A percentile compares a stretch with the other conserved stretches of the same genome.
Conservation (phyloP, 2,797 vertebrate species). For the Sparidentex hasta region DNA sequence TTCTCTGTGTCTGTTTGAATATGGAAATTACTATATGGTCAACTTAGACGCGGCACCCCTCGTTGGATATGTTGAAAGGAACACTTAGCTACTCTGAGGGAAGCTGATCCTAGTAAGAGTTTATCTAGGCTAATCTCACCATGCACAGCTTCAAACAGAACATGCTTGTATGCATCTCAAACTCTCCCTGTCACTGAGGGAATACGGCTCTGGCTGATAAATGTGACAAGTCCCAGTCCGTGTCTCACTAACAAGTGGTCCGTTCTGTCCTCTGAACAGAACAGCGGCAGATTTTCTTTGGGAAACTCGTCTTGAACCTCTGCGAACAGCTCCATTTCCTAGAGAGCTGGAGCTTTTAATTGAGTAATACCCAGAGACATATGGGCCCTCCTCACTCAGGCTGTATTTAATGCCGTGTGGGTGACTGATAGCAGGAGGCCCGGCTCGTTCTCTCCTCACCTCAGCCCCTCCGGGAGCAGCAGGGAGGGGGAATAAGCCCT, state of each 20-base stretch:
- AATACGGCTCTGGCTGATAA: constrained; percentile 3
- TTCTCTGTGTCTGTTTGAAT: constrained; percentile 25
- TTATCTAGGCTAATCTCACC: constrained; percentile 46
- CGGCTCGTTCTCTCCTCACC: constrained; percentile 68
- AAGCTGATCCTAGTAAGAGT: constrained; percentile 31
- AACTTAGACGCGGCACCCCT: constrained; percentile 1
- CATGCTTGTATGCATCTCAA: background rate
- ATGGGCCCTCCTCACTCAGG: constrained; percentile 63
- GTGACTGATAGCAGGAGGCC: constrained; percentile 70
- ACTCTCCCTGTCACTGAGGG: constrained; percentile 25
- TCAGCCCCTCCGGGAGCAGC: constrained; percentile 64
- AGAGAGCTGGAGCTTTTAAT: constrained; percentile 69
- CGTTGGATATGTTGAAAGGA: constrained; percentile 10
- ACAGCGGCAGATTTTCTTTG: constrained; percentile 57
- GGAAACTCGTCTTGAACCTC: constrained; percentile 47
- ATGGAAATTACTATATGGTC: constrained; percentile 17
- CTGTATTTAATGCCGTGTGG: constrained; percentile 69
- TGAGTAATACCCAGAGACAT: constrained; percentile 73
- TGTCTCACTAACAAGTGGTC: constrained; percentile 27
- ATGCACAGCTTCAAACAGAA: constrained; percentile 20
- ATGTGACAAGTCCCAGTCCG: constrained; percentile 2
- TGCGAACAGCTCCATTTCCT: constrained; percentile 51
- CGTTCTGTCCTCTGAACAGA: constrained; percentile 26
- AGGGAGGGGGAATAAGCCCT: constrained; percentile 63
- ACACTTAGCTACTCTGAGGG: constrained; percentile 14